Conservation (phyloP, 1,140 invertebrate genomes). For the Diploscapter pachys region DNA sequence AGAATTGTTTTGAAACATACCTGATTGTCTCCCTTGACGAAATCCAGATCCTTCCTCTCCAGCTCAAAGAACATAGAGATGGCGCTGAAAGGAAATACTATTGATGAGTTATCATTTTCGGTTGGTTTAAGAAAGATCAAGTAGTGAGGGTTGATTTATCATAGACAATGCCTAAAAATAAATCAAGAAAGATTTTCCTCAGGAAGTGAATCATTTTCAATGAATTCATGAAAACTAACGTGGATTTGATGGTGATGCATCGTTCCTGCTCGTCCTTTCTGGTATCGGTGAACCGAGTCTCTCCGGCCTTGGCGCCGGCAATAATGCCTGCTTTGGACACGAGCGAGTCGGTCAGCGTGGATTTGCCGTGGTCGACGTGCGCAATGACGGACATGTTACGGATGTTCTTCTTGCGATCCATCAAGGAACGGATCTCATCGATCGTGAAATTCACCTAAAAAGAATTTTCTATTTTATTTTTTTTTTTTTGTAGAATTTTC, state of each 20-base stretch:
- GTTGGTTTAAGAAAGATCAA: not conserved
- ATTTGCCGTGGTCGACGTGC: slow-evolving; percentile 99
- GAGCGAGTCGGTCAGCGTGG: slow-evolving; percentile 96
- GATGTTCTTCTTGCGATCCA: slow-evolving; percentile 99
- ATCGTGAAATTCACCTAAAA: slow-evolving; percentile 97
- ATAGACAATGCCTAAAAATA: slow-evolving; percentile 8
- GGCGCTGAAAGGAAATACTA: slow-evolving; percentile 69
- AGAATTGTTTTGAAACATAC: too few species aligned
- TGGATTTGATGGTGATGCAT: slow-evolving; percentile 99
- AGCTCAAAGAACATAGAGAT: slow-evolving; percentile 98
- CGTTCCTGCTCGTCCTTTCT: slow-evolving; percentile 98
- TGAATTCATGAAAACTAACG: slow-evolving; percentile 70
- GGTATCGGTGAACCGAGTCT: slow-evolving; percentile 97
- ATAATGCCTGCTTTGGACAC: slow-evolving; percentile 99
- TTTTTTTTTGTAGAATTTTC: too few species aligned
- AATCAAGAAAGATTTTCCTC: not conserved
- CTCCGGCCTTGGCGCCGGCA: slow-evolving; percentile 93
- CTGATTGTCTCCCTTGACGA: slow-evolving; percentile 67
- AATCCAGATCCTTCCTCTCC: slow-evolving; percentile 74
- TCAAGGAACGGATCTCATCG: slow-evolving; percentile 97
- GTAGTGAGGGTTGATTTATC: not conserved
- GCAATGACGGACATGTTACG: slow-evolving; percentile 99
- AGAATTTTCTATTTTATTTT: not conserved
- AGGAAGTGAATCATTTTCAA: not conserved
- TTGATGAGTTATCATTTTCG: not conserved